These are phyloP conservation scores for Sula dactylatra DNA, from an alignment of 2,113 vertebrate species.

Conservation along the genomic window DNA sequence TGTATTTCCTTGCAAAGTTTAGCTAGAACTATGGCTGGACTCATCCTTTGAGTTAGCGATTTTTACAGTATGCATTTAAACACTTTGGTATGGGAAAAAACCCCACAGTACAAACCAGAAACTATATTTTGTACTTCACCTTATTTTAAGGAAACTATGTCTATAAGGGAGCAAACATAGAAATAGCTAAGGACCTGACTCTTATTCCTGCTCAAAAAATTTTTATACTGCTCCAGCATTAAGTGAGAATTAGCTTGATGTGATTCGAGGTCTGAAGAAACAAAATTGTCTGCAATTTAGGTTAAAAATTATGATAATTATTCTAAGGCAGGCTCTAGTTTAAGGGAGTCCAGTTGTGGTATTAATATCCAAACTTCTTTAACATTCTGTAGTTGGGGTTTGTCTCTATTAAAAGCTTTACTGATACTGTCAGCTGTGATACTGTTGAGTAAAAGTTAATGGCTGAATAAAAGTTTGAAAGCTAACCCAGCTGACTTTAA, in stretches of 20 bases:
- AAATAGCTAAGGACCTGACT: background rate
- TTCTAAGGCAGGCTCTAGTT: background rate
- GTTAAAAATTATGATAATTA: background rate
- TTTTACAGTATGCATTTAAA: background rate
- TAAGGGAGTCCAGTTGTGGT: background rate
- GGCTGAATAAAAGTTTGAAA: background rate
- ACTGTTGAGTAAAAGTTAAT: background rate
- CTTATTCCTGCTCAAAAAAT: background rate
- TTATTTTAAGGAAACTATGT: background rate
- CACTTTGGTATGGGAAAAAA: background rate
- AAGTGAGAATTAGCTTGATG: background rate
- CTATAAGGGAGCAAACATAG: background rate
- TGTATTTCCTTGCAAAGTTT: background rate
- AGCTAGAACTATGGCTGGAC: background rate
- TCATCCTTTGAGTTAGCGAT: background rate
- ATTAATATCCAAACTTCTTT: background rate
- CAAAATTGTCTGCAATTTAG: background rate
- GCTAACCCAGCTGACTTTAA: background rate
- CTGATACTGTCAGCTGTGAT: background rate
- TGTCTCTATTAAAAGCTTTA: background rate
- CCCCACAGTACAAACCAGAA: background rate
- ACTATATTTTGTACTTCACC: background rate
- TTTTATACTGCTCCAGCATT: background rate
- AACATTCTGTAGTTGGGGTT: background rate
- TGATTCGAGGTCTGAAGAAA: background rate